phyloP scores from a whole-genome alignment of 1,140 invertebrate genomes.

The Drosophila trapezifrons region DNA sequence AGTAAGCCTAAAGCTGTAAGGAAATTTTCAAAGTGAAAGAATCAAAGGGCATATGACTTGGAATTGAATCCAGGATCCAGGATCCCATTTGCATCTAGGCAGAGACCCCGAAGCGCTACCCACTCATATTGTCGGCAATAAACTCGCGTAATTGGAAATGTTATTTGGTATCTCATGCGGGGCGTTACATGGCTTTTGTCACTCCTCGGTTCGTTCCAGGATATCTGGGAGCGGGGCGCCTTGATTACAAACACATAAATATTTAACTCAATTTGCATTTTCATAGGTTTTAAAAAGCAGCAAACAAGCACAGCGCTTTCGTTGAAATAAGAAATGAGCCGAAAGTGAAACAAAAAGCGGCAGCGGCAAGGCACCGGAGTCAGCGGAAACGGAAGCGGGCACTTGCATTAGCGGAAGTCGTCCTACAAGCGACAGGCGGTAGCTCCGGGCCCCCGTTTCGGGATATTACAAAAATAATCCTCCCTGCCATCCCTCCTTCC shows the following conservation, averaged over 20 bases:
- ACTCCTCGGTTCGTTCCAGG: constrained; percentile 8
- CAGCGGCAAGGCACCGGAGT: background rate
- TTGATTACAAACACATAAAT: constrained; percentile 66
- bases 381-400: constrained; percentile 62
- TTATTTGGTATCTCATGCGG: constrained; percentile 22
- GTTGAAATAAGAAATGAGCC: constrained; percentile 42
- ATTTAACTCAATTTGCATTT: constrained; percentile 73
- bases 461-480: constrained; percentile 46
- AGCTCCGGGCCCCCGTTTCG: background rate
- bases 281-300: constrained; percentile 61
- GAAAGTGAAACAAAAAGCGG: constrained; percentile 55
- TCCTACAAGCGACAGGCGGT: constrained; percentile 45
- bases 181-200: constrained; percentile 16
- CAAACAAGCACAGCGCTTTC: constrained; percentile 22
- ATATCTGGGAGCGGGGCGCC: constrained; percentile 1
- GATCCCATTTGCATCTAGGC: background rate
- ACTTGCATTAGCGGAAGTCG: constrained; percentile 70
- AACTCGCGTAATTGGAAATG: constrained; percentile 51
- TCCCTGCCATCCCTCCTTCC: background rate
- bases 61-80: constrained; percentile 9
- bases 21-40: too few relatives aligned
- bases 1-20: too few relatives aligned
- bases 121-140: constrained; percentile 43
- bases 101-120: constrained; percentile 1
- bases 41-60: background rate